Evolutionary conservation across 1,140 invertebrate species (phyloP), one percentile per base, ranked within the genome.

Genomic region (Ptiloglossa arizonensis): DNA sequence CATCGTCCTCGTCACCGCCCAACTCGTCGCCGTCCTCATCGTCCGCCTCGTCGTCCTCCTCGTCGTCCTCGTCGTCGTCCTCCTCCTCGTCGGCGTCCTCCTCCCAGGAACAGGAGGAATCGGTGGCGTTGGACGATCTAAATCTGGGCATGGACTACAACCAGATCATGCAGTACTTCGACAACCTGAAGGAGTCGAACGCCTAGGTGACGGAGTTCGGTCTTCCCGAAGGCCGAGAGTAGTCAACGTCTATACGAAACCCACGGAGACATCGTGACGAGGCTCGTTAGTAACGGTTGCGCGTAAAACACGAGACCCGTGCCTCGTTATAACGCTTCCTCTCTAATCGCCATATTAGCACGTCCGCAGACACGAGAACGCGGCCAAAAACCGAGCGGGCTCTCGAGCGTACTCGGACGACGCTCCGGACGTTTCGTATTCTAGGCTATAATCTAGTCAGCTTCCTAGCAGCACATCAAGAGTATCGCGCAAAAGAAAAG

Each of bases 111-210:
- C 86, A 87, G 44, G 88, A 91, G 44, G 94, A 95, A 71, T 92
- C 94, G 63, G 93, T 95, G 35, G 95, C 94, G 57, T 92, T 97
- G 72, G 96, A 97, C 91, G 96, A 96, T 91, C 93, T 97, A 19
- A 95, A 96, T 85, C 94, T 96, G 76, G 97, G 97, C 85, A 97
- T 99, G 97, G 97, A 98, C 90, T 98, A 99, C 92, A 97, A 98
- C 89, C 97, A 98, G 94, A 97, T 99, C 89, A 97, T 98, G 96
- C 96, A 98, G 88, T 98, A 99, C 93, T 98, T 99, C 94, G 97
- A 98, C 92, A 98, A 98, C 94, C 94, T 99, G 87, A 99, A 99
- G 94, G 98, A 93, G 80, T 93, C 92, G 76, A 93, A 93, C 80
- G 92, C 92, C 91, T 93, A 92, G 91, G 88, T 86, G 52, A 66